Evolutionary conservation across 1,140 invertebrate species (phyloP).

Genomic region (Mactra quadrangularis): DNA sequence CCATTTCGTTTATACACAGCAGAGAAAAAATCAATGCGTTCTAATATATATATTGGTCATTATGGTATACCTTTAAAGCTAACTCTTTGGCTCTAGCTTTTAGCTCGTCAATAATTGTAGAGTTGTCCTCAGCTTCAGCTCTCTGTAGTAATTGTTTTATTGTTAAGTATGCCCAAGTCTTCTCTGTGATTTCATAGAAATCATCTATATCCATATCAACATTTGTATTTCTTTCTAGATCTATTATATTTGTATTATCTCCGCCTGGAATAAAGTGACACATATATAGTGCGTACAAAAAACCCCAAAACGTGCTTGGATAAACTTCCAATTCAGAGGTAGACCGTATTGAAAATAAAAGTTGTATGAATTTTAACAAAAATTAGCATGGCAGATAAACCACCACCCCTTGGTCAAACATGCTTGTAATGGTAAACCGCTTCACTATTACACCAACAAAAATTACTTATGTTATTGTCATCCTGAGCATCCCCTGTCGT

Average conservation of each 20-base stretch:
- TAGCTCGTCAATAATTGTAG: slow-evolving; percentile 49
- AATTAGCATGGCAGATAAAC: too few species aligned
- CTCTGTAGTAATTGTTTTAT: slow-evolving; percentile 88
- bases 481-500: too few species aligned
- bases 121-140: slow-evolving; percentile 38
- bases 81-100: slow-evolving; percentile 67
- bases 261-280: neutral
- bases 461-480: too few species aligned
- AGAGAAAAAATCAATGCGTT: neutral
- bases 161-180: slow-evolving; percentile 88
- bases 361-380: too few species aligned
- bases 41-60: neutral
- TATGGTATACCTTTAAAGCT: slow-evolving; percentile 72
- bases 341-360: too few species aligned
- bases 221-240: neutral
- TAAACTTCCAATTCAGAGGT: neutral
- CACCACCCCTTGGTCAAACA: too few species aligned
- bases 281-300: neutral
- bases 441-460: too few species aligned
- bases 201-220: slow-evolving; percentile 69
- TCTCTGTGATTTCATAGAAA: too few species aligned
- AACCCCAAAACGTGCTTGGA: neutral
- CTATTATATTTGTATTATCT: neutral
- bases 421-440: too few species aligned
- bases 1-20: neutral